phyloP scores from a whole-genome alignment of 2,113 vertebrate genomes.

The Trematomus loennbergii region DNA sequence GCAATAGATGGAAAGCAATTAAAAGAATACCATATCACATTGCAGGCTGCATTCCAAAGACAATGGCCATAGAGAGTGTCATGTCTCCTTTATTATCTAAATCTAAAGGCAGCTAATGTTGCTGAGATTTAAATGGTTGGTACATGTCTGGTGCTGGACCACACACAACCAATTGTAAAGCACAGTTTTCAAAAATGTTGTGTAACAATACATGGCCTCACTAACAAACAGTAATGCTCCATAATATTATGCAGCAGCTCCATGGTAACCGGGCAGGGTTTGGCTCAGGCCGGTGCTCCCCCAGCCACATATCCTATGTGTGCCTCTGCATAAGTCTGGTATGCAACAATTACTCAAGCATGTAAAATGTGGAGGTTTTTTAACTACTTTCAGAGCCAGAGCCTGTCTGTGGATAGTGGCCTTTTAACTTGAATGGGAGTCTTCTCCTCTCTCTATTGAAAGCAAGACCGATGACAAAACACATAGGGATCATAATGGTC shows the following conservation, averaged over 20 bases:
- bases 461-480: too few relatives aligned
- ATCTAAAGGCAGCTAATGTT: background rate
- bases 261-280: slow-evolving; percentile 68
- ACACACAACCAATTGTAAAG: background rate
- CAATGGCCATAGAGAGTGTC: too few relatives aligned
- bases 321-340: slow-evolving; percentile 50
- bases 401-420: background rate
- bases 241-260: slow-evolving; percentile 78
- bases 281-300: slow-evolving; percentile 53
- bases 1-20: background rate
- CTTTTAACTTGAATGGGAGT: background rate
- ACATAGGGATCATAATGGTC: background rate
- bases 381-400: slow-evolving; percentile 17
- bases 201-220: slow-evolving; percentile 65
- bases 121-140: background rate
- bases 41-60: background rate
- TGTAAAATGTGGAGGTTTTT: slow-evolving; percentile 31
- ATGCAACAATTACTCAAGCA: slow-evolving; percentile 58
- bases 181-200: background rate
- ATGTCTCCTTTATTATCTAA: too few relatives aligned
- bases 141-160: background rate
- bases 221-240: slow-evolving; percentile 53
- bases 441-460: background rate
- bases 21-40: background rate
- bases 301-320: slow-evolving; percentile 56